Evolutionary conservation across 2,888 invertebrate genomes (phyloP), one percentile per base, ranked within the genome.

Genomic region (Nomada goodeniana): DNA sequence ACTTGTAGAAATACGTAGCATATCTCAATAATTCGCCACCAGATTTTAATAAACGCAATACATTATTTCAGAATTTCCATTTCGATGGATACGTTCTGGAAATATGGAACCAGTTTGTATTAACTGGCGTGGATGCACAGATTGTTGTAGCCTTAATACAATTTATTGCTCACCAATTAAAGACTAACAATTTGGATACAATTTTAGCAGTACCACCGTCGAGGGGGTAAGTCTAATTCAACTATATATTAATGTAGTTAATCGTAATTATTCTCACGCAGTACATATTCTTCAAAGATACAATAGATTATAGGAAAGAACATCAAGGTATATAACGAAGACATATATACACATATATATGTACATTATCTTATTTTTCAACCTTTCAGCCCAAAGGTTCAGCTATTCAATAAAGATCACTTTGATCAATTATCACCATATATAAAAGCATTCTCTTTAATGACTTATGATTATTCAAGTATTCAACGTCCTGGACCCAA

Each of bases 401-500:
- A 97, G 90, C 95, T 97, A 88, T 98, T 98, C 93, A 95, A 95
- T 47, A 94, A 96, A 74, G 95, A 96, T 85, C 96, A 98, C 86
- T 98, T 98, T 93, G 96, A 97, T 90, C 95, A 95, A 64, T 95
- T 99, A 68, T 96, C 96, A 82, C 96, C 96, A 7, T 95, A 96
- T 92, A 96, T 99, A 0, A 96, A 97, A 90, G 97, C 96, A 36
- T 98, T 99, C 91, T 98, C 98, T 50, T 95, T 99, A n/a, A 99
- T 99, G 98, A 98, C 98, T 0, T 99, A 99, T 92, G 99, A 99
- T 93, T 99, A 96, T 94, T 98, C 98, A 2, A 97, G 94, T 92
- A 95, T 96, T 15, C 96, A 97, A 92, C 95, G 96, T 89, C 98
- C 98, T 89, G 97, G 98, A 59, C 98, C 98, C 0, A 98, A 98